Percentiles rank a stretch among this genome's conserved stretches.
phyloP scores from a whole-genome alignment of 2,113 vertebrate species.

The Vicugna pacos region DNA sequence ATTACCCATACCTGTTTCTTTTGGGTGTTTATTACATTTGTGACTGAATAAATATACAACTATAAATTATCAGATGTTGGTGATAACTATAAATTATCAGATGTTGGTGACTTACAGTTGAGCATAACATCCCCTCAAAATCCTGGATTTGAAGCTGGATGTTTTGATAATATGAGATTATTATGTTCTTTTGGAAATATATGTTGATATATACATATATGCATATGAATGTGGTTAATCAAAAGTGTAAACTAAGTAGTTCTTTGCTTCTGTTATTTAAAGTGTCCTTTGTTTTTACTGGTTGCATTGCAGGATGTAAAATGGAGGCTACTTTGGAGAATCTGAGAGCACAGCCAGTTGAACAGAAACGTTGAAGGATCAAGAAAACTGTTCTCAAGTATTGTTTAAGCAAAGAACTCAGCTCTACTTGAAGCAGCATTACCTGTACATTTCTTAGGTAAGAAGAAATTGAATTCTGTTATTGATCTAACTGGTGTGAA shows the following conservation, averaged over 20 bases:
- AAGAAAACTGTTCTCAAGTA: neutral
- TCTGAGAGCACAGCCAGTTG: neutral
- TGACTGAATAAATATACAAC: neutral
- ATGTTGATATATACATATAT: neutral
- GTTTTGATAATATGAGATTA: neutral
- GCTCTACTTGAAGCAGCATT: neutral
- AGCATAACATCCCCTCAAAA: neutral
- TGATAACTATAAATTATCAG: neutral
- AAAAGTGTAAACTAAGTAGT: neutral
- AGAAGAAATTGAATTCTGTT: conserved; percentile 38
- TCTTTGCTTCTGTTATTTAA: neutral
- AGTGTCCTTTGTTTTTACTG: neutral
- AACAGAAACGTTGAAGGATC: neutral
- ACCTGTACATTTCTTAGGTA: neutral
- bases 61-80: too few species aligned
- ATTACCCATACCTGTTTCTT: neutral
- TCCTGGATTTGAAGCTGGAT: neutral
- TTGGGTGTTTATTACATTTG: neutral
- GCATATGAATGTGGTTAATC: neutral
- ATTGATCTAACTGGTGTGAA: neutral
- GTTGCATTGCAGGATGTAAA: neutral
- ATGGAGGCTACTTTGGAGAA: neutral
- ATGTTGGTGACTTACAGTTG: neutral
- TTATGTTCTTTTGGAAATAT: neutral
- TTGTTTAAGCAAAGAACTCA: neutral